Evolutionary conservation across 1,140 invertebrate genomes (phyloP).

Genomic region (Drosophila oshimai): DNA sequence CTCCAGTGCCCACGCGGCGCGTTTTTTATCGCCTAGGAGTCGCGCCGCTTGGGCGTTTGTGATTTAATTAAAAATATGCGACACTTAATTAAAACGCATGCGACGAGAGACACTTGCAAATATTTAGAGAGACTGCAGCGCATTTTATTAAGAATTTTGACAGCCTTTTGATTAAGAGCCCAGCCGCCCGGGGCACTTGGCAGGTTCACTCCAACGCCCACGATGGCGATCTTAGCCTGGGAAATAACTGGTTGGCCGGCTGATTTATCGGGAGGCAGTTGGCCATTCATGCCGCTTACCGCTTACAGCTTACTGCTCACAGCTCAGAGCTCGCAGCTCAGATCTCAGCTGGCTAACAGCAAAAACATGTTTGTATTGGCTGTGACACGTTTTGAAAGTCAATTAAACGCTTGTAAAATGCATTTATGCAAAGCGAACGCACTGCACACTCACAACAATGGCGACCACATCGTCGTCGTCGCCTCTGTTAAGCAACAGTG

Average conservation of each 20-base stretch:
- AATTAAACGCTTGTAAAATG: conserved; percentile 72
- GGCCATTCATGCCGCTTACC: conserved; percentile 59
- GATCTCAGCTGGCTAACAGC: conserved; percentile 37
- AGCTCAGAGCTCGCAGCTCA: neutral
- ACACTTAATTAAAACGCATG: conserved; percentile 77
- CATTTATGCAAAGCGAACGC: conserved; percentile 62
- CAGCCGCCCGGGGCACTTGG: conserved; percentile 29
- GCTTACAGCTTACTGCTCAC: conserved; percentile 11
- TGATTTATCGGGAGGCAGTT: conserved; percentile 38
- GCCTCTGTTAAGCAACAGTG: neutral
- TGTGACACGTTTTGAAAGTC: conserved; percentile 71
- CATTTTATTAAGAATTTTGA: conserved; percentile 76
- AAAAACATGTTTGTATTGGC: conserved; percentile 56
- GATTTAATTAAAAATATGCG: conserved; percentile 73
- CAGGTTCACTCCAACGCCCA: conserved; percentile 34
- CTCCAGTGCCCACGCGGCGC: conserved; percentile 47
- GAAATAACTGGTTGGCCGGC: conserved; percentile 52
- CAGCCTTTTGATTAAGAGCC: conserved; percentile 74
- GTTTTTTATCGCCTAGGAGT: conserved; percentile 49
- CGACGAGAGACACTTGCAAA: conserved; percentile 50
- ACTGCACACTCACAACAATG: conserved; percentile 15
- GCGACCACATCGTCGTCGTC: neutral
- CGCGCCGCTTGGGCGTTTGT: conserved; percentile 55
- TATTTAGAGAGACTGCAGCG: conserved; percentile 33
- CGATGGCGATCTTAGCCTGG: conserved; percentile 22